Conservation (phyloP, 2,113 vertebrate species). For the Strigops habroptila region DNA sequence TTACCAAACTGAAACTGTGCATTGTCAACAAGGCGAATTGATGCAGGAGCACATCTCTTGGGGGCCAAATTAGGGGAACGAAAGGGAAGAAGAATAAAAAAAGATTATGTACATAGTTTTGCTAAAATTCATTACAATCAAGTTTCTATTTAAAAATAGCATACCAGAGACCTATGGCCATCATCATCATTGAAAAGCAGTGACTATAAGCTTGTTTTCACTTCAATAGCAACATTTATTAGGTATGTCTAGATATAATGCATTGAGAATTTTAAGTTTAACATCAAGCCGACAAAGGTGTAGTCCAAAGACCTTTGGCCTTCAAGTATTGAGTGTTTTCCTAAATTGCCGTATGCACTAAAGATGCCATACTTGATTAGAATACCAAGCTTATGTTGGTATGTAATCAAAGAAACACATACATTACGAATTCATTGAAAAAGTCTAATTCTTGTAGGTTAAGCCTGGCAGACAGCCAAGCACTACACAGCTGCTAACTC, state of each 20-base stretch:
- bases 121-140: not conserved
- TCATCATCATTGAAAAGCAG: not conserved
- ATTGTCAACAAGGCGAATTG: slow-evolving; percentile 97
- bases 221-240: not conserved
- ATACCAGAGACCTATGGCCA: not conserved
- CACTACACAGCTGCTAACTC: not conserved
- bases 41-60: slow-evolving; percentile 97
- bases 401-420: not conserved
- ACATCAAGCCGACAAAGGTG: not conserved
- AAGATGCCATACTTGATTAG: not conserved
- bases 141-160: not conserved
- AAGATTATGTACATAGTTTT: not conserved
- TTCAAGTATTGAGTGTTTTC: not conserved
- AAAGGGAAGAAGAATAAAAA: not conserved
- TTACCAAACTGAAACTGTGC: slow-evolving; percentile 97
- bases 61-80: not conserved
- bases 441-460: not conserved
- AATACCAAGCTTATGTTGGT: not conserved
- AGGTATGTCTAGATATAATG: not conserved
- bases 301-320: not conserved
- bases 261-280: not conserved
- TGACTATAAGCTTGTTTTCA: not conserved
- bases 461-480: not conserved
- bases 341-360: not conserved
- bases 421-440: not conserved